These are phyloP conservation scores for Gracilinanus agilis DNA, from an alignment of 2,113 vertebrate species.

Conservation along the genomic window DNA sequence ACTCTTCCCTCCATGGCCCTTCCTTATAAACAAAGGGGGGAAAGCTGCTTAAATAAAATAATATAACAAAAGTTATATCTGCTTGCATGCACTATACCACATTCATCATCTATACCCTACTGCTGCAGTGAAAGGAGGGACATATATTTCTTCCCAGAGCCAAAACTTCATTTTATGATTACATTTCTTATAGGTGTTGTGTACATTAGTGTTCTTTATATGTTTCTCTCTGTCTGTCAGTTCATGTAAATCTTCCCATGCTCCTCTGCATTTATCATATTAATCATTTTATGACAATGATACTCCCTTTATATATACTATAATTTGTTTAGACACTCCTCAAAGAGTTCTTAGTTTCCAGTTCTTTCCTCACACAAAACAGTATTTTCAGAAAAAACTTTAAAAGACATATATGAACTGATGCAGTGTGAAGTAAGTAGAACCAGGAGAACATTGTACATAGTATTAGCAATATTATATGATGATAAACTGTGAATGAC, in stretches of 20 bases:
- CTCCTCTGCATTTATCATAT: background rate
- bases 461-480: too few relatives aligned
- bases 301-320: background rate
- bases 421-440: too few relatives aligned
- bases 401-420: too few relatives aligned
- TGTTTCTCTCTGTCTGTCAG: background rate
- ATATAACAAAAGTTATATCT: background rate
- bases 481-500: too few relatives aligned
- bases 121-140: background rate
- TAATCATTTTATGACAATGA: background rate
- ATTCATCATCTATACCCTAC: background rate
- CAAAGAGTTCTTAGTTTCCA: background rate
- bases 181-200: background rate
- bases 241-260: background rate
- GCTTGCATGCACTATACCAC: background rate
- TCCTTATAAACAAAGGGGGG: background rate
- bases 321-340: background rate
- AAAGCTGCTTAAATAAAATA: background rate
- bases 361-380: background rate
- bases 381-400: too few relatives aligned
- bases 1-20: too few relatives aligned
- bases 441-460: too few relatives aligned
- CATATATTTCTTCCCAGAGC: background rate
- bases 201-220: background rate
- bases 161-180: background rate